Percentiles rank a stretch among this genome's conserved stretches.
These are phyloP conservation scores for Alloplasta piceator DNA, from an alignment of 2,888 invertebrate species.

Conservation along the genomic window DNA sequence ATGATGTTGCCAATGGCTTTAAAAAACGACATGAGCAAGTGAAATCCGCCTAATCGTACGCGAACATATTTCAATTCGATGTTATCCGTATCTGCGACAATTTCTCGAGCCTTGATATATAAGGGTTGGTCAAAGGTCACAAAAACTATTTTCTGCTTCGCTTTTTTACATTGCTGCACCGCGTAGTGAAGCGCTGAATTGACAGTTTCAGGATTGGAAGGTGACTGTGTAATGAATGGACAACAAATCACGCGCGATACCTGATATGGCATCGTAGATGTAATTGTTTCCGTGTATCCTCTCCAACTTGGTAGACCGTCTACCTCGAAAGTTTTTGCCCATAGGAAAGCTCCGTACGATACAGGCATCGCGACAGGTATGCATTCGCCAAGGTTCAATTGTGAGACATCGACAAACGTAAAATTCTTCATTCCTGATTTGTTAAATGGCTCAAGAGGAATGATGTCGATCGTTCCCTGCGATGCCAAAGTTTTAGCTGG, in stretches of 20 bases:
- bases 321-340: conserved; percentile 30
- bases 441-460: conserved; percentile 16
- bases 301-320: conserved; percentile 40
- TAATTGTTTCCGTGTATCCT: conserved; percentile 55
- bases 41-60: conserved; percentile 62
- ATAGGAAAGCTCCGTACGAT: conserved; percentile 31
- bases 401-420: conserved; percentile 10
- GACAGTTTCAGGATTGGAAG: conserved; percentile 41
- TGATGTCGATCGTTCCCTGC: conserved; percentile 18
- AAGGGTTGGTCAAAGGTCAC: conserved; percentile 67
- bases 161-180: conserved; percentile 6
- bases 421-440: conserved; percentile 20
- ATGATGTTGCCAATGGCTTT: conserved; percentile 62
- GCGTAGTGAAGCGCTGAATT: conserved; percentile 48
- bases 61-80: conserved; percentile 45
- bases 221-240: conserved; percentile 57
- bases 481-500: conserved; percentile 8
- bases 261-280: conserved; percentile 6
- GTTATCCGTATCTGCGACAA: conserved; percentile 55
- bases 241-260: conserved; percentile 50
- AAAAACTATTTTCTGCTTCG: conserved; percentile 64
- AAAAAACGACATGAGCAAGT: conserved; percentile 58
- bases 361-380: conserved; percentile 3
- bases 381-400: conserved; percentile 8
- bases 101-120: conserved; percentile 69